Conservation (phyloP, 1,140 invertebrate species). For the Spodoptera litura region DNA sequence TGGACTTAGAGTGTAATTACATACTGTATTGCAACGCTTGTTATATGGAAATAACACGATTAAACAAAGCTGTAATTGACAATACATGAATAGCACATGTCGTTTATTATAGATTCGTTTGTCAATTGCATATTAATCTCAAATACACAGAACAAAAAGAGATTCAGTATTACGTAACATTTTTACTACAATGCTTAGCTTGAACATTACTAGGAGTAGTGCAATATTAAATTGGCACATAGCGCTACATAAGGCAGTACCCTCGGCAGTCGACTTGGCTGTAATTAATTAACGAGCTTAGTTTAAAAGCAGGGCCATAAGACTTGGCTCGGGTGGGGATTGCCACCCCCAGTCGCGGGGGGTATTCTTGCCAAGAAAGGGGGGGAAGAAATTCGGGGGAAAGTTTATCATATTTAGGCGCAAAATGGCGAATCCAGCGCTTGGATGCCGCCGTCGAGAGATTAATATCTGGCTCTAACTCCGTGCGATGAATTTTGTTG, state of each 20-base stretch:
- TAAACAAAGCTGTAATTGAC: neutral
- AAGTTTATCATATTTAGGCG: conserved; percentile 86
- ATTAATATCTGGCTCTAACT: conserved; percentile 85
- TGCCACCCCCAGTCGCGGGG: conserved; percentile 55
- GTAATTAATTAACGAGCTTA: conserved; percentile 86
- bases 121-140: neutral
- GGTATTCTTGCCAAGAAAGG: conserved; percentile 73
- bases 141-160: neutral
- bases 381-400: conserved; percentile 84
- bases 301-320: conserved; percentile 86
- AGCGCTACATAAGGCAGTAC: conserved; percentile 80
- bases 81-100: no score
- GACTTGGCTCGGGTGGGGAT: conserved; percentile 75
- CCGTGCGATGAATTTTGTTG: conserved; percentile 80
- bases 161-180: neutral
- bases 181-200: conserved; percentile 31
- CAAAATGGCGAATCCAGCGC: conserved; percentile 86
- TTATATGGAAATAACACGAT: neutral
- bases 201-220: conserved; percentile 49
- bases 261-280: conserved; percentile 82
- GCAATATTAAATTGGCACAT: conserved; percentile 81
- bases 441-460: conserved; percentile 81
- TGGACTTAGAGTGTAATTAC: neutral
- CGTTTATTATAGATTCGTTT: no score
- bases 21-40: neutral